Percentiles rank a stretch among this genome's conserved stretches.
Evolutionary conservation across 2,113 vertebrate species (phyloP).

Genomic region (Piaya cayana): DNA sequence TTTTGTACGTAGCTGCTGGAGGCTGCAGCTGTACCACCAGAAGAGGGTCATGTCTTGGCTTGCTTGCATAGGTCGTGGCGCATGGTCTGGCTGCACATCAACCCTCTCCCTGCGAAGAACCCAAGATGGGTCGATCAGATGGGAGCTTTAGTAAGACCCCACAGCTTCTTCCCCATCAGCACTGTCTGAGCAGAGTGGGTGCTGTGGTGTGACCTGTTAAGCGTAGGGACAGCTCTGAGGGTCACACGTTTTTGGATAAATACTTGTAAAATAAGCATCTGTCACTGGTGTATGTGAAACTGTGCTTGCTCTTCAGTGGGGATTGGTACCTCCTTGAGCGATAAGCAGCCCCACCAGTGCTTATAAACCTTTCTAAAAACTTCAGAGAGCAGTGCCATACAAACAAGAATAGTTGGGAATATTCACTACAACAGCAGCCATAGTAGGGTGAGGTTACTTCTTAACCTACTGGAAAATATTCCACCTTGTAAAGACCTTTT

Average conservation of each 20-base stretch:
- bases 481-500: accelerated
- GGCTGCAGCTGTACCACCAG: neutral
- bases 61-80: accelerated
- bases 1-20: accelerated
- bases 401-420: neutral
- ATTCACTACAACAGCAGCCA: neutral
- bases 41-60: neutral
- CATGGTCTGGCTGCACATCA: neutral
- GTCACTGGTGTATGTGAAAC: neutral
- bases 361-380: neutral
- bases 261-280: neutral
- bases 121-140: accelerated
- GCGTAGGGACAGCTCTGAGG: neutral
- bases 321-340: neutral
- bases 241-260: neutral
- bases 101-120: neutral
- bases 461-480: neutral
- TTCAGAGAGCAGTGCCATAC: neutral
- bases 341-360: neutral
- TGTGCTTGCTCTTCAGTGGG: neutral
- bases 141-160: neutral
- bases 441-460: neutral
- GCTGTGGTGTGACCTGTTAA: accelerated
- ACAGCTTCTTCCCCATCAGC: neutral
- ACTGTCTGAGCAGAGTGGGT: accelerated